Conservation (phyloP, 2,888 invertebrate genomes). For the Hydroisotoma schaefferi region DNA sequence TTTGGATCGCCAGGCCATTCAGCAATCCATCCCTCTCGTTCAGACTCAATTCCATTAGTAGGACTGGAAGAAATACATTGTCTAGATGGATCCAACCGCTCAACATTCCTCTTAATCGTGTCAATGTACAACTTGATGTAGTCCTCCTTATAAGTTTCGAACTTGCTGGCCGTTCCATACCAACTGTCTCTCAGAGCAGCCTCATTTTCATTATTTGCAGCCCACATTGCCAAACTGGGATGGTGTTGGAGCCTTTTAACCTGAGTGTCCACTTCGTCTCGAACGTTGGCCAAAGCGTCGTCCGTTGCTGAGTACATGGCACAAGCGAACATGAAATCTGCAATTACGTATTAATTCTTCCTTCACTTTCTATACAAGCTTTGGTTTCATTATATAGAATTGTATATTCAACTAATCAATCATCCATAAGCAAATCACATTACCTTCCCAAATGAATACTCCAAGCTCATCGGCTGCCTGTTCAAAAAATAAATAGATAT, state of each 20-base stretch:
- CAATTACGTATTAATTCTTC: neutral
- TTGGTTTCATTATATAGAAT: neutral
- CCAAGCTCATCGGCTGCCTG: conserved; percentile 56
- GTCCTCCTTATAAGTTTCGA: conserved; percentile 64
- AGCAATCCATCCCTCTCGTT: conserved; percentile 55
- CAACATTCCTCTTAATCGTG: conserved; percentile 65
- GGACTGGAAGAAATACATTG: conserved; percentile 85
- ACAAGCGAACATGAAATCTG: conserved; percentile 60
- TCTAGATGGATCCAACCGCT: conserved; percentile 61
- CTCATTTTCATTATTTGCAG: conserved; percentile 63
- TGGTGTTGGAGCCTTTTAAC: conserved; percentile 56
- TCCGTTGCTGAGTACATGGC: conserved; percentile 57
- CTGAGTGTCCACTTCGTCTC: conserved; percentile 55
- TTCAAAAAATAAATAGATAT: conserved; percentile 9
- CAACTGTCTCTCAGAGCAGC: conserved; percentile 78
- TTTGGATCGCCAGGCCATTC: conserved; percentile 49
- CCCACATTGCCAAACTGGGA: conserved; percentile 57
- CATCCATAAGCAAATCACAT: no score
- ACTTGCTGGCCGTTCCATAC: conserved; percentile 56
- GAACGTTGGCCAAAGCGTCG: conserved; percentile 54
- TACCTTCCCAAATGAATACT: conserved; percentile 60
- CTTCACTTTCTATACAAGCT: neutral
- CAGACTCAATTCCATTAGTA: conserved; percentile 73
- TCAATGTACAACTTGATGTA: conserved; percentile 79
- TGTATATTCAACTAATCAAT: no score